These are phyloP conservation scores for Monodelphis domestica DNA, from an alignment of 2,797 vertebrate species.

Conservation along the genomic window DNA sequence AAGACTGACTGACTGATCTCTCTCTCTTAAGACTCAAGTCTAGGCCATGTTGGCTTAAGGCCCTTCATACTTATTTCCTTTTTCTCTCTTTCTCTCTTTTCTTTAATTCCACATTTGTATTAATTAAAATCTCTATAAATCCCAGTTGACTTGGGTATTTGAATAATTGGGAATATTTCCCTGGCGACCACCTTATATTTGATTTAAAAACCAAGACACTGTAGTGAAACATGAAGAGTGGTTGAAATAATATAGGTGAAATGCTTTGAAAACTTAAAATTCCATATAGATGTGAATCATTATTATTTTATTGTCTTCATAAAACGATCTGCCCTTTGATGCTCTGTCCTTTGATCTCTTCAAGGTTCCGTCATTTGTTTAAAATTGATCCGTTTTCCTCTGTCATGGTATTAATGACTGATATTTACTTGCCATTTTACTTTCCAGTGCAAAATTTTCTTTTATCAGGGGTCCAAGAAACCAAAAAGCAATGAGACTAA, in stretches of 20 bases:
- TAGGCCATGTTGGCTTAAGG: too few species aligned
- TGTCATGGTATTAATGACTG: not conserved
- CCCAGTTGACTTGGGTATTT: too few species aligned
- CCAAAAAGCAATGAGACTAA: not conserved
- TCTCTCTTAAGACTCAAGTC: too few species aligned
- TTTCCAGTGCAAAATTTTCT: not conserved
- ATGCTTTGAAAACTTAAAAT: not conserved
- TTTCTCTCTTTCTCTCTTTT: too few species aligned
- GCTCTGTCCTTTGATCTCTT: not conserved
- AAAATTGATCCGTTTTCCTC: not conserved
- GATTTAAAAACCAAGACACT: too few species aligned
- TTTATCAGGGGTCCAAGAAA: not conserved
- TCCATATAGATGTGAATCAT: not conserved
- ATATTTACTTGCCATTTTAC: not conserved
- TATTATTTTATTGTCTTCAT: not conserved
- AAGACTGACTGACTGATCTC: too few species aligned
- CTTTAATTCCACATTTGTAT: too few species aligned
- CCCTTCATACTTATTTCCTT: too few species aligned
- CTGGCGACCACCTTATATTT: too few species aligned
- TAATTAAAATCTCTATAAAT: too few species aligned
- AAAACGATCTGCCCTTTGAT: not conserved
- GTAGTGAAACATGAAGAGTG: too few species aligned
- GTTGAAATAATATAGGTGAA: not conserved
- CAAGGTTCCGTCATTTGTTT: not conserved
- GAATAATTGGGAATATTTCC: too few species aligned